Evolutionary conservation across 2,113 vertebrate species (phyloP).

Genomic region (Strix aluco): DNA sequence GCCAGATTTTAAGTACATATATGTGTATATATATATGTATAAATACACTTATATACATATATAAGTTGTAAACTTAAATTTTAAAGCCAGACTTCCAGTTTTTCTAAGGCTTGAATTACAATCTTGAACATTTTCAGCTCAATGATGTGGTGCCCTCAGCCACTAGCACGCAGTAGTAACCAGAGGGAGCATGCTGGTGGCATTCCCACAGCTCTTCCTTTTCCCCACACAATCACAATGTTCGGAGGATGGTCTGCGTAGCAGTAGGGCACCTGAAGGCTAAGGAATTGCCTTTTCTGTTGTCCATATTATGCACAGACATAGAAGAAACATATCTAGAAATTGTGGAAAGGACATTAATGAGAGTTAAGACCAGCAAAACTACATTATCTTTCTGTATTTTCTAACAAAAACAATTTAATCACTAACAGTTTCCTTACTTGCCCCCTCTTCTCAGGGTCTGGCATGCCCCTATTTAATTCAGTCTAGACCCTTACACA

Average conservation of each 20-base stretch:
- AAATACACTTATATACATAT: background rate
- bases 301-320: background rate
- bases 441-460: background rate
- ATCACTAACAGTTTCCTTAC: background rate
- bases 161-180: background rate
- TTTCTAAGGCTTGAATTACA: background rate
- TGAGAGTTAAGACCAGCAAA: background rate
- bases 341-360: background rate
- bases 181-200: accelerated
- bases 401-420: background rate
- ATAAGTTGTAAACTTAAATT: background rate
- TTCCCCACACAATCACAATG: background rate
- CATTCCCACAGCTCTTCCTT: background rate
- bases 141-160: background rate
- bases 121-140: background rate
- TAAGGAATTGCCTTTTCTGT: background rate
- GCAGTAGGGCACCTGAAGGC: background rate
- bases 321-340: background rate
- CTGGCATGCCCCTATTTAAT: background rate
- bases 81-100: background rate
- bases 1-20: background rate
- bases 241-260: background rate
- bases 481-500: background rate
- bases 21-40: background rate
- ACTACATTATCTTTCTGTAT: background rate